A percentile compares a stretch with the other conserved stretches of the same genome.
Evolutionary conservation across 2,888 invertebrate genomes (phyloP).

Genomic region (Gymnocheta viridis): DNA sequence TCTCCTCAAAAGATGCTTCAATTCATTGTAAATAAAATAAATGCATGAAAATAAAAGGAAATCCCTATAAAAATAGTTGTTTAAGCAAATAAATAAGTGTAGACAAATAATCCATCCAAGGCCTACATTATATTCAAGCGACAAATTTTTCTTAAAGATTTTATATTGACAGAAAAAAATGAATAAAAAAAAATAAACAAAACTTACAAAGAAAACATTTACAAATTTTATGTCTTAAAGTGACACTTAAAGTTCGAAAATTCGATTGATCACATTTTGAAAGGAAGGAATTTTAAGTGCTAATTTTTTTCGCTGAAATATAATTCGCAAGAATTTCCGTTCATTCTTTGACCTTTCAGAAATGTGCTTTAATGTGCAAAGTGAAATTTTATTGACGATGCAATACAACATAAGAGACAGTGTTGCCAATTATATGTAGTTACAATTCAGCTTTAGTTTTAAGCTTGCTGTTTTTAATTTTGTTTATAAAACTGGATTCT

Average conservation of each 20-base stretch:
- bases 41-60: conserved; percentile 17
- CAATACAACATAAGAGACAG: background rate
- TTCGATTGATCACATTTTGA: conserved; percentile 74
- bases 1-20: conserved; percentile 57
- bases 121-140: conserved; percentile 31
- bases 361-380: conserved; percentile 46
- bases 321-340: conserved; percentile 67
- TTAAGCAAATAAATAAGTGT: conserved; percentile 53
- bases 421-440: conserved; percentile 8
- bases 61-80: conserved; percentile 54
- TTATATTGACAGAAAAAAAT: conserved; percentile 13
- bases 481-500: background rate
- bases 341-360: conserved; percentile 57
- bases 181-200: conserved; percentile 4
- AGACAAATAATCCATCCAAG: conserved; percentile 60
- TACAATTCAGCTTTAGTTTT: background rate
- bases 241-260: conserved; percentile 71
- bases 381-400: conserved; percentile 1
- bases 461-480: background rate
- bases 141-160: conserved; percentile 42
- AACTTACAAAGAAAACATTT: conserved; percentile 43
- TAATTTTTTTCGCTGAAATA: conserved; percentile 70
- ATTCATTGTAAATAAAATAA: conserved; percentile 54
- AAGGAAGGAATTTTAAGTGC: conserved; percentile 75
- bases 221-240: conserved; percentile 59